These are phyloP conservation scores for Epinephelus fuscoguttatus DNA, from an alignment of 2,113 vertebrate genomes.

Conservation along the genomic window DNA sequence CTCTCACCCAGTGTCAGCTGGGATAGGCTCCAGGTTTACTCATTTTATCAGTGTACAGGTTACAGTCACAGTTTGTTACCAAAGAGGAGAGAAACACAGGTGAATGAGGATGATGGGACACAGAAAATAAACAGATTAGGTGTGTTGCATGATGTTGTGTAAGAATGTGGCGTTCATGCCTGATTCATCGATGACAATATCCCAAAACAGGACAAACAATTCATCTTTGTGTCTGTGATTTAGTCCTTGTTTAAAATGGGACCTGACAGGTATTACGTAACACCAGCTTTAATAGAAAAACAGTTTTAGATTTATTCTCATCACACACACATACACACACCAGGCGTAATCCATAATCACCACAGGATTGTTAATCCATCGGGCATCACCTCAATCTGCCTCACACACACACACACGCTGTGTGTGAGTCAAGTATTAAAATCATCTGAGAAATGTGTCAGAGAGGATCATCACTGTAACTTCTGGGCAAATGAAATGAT, in stretches of 20 bases:
- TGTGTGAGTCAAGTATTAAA: conserved; percentile 43
- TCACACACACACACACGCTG: not conserved
- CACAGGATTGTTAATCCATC: conserved; percentile 48
- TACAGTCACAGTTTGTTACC: not conserved
- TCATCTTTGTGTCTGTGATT: not conserved
- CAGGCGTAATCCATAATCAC: conserved; percentile 46
- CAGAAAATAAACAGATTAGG: not conserved
- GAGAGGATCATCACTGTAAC: conserved; percentile 11
- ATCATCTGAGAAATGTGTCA: conserved; percentile 58
- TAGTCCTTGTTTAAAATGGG: not conserved
- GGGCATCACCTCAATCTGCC: conserved; percentile 62
- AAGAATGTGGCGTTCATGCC: conserved; percentile 4
- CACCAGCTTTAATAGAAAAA: conserved; percentile 4
- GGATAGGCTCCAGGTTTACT: not conserved
- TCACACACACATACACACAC: conserved; percentile 1
- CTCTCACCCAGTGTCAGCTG: no score
- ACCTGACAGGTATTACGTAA: conserved; percentile 9
- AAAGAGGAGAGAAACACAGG: not conserved
- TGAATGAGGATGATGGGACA: not conserved
- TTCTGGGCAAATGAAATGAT: conserved; percentile 52
- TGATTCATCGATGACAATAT: conserved; percentile 10
- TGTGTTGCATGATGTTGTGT: not conserved
- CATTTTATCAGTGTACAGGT: not conserved
- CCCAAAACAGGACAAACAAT: not conserved
- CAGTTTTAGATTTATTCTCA: conserved; percentile 10